Evolutionary conservation across 2,888 invertebrate genomes (phyloP).

Genomic region (Lepas anatifera): DNA sequence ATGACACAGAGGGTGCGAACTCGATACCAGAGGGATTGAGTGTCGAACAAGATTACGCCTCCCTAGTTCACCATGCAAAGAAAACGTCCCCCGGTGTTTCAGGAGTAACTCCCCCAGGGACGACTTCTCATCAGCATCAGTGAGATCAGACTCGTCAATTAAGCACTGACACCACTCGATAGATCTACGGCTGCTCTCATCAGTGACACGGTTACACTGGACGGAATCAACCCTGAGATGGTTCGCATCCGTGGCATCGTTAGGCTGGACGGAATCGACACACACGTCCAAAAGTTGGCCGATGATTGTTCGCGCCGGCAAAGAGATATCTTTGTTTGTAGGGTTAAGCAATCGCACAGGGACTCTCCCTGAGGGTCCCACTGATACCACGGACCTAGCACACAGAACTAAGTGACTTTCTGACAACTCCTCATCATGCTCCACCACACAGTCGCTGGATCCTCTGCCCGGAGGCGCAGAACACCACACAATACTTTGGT

Average conservation of each 20-base stretch:
- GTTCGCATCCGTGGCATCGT: not conserved
- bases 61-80: not conserved
- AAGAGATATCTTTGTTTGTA: no score
- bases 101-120: not conserved
- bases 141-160: not conserved
- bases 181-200: not conserved
- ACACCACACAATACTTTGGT: not conserved
- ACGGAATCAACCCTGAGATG: not conserved
- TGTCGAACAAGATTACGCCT: not conserved
- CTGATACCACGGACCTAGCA: not conserved
- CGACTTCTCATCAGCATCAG: not conserved
- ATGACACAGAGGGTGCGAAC: not conserved
- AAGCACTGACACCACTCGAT: not conserved
- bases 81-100: not conserved
- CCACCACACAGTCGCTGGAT: not conserved
- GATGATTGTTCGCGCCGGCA: no score
- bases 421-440: not conserved
- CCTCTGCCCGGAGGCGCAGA: not conserved
- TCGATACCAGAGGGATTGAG: not conserved
- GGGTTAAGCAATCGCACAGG: no score
- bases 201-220: not conserved
- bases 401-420: not conserved
- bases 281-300: no score
- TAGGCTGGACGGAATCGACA: not conserved
- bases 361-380: no score